Base-by-base conservation (phyloP, 2,888 invertebrate genomes). In the Plebejus melissa region DNA sequence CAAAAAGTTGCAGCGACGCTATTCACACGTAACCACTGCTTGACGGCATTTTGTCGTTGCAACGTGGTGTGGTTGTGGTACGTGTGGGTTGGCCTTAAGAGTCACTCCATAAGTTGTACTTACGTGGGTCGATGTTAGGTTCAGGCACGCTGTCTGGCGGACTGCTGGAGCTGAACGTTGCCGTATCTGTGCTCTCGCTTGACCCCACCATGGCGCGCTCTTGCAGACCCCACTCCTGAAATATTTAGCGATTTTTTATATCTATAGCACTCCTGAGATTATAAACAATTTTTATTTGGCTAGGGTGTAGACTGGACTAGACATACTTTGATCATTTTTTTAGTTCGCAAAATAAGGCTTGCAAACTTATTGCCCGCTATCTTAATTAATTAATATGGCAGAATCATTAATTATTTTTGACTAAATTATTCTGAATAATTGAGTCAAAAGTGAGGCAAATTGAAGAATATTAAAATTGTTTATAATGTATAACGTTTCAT, bases 191-290 rank as follows among this genome's bases (percentile, higher is more conserved):
- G 78, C 93, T 94, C 77, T 91, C 92, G 75, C 84, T 89, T 0
- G 94, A 94, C 0, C 91, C 91, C 0, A 91, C 92, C 94, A 94
- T 94, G 0, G 94, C 92, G 0, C 91, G 88, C 78, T 90, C 89
- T 76, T 93, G 92, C 0, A 87, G 82, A n/a, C 88, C 84, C 92
- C 92, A 93, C 0, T 91, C 90, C 93, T 93, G 79, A 1, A 74
- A 76, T 41, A 71, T n/a, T 54, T 16, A 4, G 16, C 54, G 4
- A 46, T 41, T 41, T 50, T 50, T 50, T 13, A 50, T 50, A 50
- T 50, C 4, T 4, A 41, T 41, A 9, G 9, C 41, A 41, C 0
- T 9, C 1, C 41, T 41, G 41, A 41, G 32, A 32, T 32, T 41
- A 41, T 41, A 7, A 41, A 0, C 41, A 41, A 41, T 7, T 7